These are phyloP conservation scores for Bombus confusus DNA, from an alignment of 1,140 invertebrate genomes.

Conservation along the genomic window DNA sequence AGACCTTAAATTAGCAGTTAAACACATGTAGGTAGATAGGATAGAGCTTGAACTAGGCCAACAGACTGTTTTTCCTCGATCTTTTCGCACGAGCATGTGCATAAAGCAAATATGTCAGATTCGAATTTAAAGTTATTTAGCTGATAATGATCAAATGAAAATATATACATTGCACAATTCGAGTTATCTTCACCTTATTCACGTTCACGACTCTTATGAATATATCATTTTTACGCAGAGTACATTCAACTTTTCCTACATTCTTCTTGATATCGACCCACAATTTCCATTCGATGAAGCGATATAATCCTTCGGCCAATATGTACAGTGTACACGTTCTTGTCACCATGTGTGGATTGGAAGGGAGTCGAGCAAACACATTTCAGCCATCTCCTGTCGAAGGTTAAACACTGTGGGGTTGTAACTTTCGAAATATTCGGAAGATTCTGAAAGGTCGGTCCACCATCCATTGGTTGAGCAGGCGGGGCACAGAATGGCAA, in stretches of 20 bases:
- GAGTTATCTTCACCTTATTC: neutral
- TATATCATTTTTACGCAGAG: no score
- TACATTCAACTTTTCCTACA: neutral
- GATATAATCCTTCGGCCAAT: constrained; percentile 70
- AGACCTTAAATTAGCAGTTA: constrained; percentile 55
- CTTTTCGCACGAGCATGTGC: neutral
- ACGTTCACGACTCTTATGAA: fast-evolving
- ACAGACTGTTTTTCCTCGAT: neutral
- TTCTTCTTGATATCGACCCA: neutral
- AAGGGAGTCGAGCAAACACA: constrained; percentile 14
- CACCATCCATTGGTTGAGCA: neutral
- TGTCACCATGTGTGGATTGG: neutral
- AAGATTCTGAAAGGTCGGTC: constrained; percentile 1
- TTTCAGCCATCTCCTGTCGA: constrained; percentile 11
- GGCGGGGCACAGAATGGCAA: neutral
- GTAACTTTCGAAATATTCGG: constrained; percentile 47
- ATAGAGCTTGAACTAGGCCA: constrained; percentile 15
- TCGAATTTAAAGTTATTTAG: neutral
- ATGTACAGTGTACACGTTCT: constrained; percentile 67
- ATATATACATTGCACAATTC: neutral
- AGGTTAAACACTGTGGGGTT: constrained; percentile 40
- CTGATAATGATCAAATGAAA: neutral
- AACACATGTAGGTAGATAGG: constrained; percentile 30
- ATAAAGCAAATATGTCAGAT: neutral
- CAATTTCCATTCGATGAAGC: constrained; percentile 63